Evolutionary conservation across 2,797 vertebrate genomes (phyloP).

Genomic region (Zalophus californianus): DNA sequence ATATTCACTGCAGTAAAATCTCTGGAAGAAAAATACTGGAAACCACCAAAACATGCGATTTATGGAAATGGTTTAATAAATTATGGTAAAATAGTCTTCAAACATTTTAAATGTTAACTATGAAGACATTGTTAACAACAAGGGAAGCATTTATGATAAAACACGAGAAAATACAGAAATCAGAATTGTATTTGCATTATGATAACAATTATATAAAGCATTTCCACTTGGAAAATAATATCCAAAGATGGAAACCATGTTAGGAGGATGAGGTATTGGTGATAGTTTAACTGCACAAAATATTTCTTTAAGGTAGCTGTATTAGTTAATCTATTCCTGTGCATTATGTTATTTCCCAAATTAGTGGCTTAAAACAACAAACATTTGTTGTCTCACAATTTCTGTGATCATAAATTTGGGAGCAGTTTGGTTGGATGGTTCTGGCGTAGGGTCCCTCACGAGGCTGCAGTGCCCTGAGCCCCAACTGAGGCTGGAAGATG

Average conservation of each 20-base stretch:
- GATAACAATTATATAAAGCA: not conserved
- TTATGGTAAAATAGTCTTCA: constrained; percentile 29
- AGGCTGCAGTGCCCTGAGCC: not conserved
- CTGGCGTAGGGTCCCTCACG: not conserved
- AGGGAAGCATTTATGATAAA: not conserved
- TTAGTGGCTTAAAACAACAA: not conserved
- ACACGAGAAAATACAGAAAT: not conserved
- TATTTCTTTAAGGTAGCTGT: not conserved
- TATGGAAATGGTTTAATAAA: constrained; percentile 15
- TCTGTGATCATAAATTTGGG: not conserved
- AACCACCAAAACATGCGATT: not conserved
- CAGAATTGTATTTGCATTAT: not conserved
- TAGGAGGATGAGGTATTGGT: not conserved
- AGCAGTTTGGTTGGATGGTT: not conserved
- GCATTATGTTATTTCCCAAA: not conserved
- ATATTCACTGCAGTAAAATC: not conserved
- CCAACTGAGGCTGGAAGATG: not conserved
- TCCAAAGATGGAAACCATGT: not conserved
- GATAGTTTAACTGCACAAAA: not conserved
- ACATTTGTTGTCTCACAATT: not conserved
- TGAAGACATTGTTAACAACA: not conserved
- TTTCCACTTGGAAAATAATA: not conserved
- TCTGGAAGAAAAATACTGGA: constrained; percentile 4
- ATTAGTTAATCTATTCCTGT: not conserved
- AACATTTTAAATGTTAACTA: not conserved